phyloP scores from a whole-genome alignment of 2,113 vertebrate genomes.

The Pseudopipra pipra region DNA sequence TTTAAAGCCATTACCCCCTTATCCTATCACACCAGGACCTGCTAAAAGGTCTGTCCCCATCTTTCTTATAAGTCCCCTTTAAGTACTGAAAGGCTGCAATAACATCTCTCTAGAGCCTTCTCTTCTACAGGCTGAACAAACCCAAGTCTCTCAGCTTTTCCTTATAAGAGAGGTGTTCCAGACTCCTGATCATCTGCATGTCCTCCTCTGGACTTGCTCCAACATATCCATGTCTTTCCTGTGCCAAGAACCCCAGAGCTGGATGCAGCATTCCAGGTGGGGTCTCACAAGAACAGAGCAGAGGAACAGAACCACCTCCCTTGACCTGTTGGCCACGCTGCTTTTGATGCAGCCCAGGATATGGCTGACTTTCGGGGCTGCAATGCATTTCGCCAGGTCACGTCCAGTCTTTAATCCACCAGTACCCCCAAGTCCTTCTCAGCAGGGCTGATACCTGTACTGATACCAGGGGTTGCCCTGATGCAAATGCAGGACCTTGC shows the following conservation, averaged over 20 bases:
- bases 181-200: not conserved
- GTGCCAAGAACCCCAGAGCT: not conserved
- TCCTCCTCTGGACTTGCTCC: not conserved
- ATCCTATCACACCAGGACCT: not conserved
- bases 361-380: accelerated
- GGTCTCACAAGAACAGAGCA: not conserved
- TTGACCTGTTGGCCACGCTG: accelerated
- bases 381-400: accelerated
- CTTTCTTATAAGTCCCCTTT: not conserved
- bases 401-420: accelerated
- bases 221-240: not conserved
- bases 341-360: not conserved
- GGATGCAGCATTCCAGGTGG: not conserved
- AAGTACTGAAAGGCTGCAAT: not conserved
- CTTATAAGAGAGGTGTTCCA: not conserved
- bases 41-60: not conserved
- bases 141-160: not conserved
- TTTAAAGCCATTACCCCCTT: not conserved
- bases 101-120: not conserved
- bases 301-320: not conserved
- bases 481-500: not conserved
- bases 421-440: not conserved
- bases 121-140: not conserved
- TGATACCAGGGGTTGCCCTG: accelerated
- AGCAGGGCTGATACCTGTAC: accelerated